Evolutionary conservation across 2,797 vertebrate genomes (phyloP), one percentile per base, ranked within the genome.

Genomic region (Hybognathus amarus): DNA sequence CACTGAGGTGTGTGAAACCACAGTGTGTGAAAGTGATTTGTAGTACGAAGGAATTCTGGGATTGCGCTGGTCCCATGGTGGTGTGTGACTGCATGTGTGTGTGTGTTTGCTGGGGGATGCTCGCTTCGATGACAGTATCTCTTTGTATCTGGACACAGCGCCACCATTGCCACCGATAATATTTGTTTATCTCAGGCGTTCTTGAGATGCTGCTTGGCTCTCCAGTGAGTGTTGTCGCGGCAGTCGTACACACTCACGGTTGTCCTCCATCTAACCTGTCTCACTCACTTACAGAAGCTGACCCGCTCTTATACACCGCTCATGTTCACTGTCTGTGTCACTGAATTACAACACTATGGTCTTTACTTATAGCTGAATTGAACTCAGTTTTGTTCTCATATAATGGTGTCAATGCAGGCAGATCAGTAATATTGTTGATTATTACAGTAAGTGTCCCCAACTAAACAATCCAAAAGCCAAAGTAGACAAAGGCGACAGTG

Each of bases 121-220:
- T 91, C 88, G 89, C 89, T 92, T 92, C 91, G 91, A 92, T 93
- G 93, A 94, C 94, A 93, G 89, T 93, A 95, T 94, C 94, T 94
- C 92, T 93, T 91, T 92, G 92, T 93, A 94, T 93, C 93, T 88
- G 89, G 92, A 95, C 93, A 91, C 92, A 92, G 94, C 91, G 93
- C 92, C 92, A 93, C 92, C 91, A 89, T 80, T 83, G 76, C 91
- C 91, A 90, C 92, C 89, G 93, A 94, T 95, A 94, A 94, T 93
- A 92, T 93, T 90, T 90, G 92, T 93, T 93, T 94, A 94, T 94
- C 92, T 86, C 66, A 64, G 22, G 50, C 45, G 13, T 79, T 79
- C 42, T 7, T 59, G 64, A 76, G 71, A 70, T 68, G 52, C 66
- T 77, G 79, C 67, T 75, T 40, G 80, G 87, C 61, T 86, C 27